Evolutionary conservation across 2,888 invertebrate genomes (phyloP).

Genomic region (Fragum fragum): DNA sequence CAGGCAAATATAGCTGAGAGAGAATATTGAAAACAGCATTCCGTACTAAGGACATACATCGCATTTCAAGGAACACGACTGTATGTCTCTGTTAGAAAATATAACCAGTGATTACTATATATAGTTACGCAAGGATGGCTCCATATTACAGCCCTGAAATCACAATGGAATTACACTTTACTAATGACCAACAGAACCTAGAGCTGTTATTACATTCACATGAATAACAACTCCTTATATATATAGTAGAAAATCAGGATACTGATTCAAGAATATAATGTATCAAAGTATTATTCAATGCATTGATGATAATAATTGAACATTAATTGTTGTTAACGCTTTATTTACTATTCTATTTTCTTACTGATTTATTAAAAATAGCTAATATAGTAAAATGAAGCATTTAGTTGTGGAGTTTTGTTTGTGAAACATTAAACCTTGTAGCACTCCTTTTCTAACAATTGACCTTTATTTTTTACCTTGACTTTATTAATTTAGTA

Average conservation of each 20-base stretch:
- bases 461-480: no score
- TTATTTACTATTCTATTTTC: no score
- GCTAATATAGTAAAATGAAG: not conserved
- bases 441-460: no score
- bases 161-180: slow-evolving; percentile 54
- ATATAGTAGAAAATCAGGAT: no score
- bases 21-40: slow-evolving; percentile 68
- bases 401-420: not conserved
- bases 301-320: no score
- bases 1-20: slow-evolving; percentile 64
- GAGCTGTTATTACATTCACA: not conserved
- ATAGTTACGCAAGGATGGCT: slow-evolving; percentile 69
- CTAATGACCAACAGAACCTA: slow-evolving; percentile 5
- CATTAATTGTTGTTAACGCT: no score
- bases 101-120: slow-evolving; percentile 69
- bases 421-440: not conserved
- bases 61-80: slow-evolving; percentile 53
- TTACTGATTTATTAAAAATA: no score
- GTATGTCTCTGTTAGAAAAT: slow-evolving; percentile 66
- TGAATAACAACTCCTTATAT: no score
- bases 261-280: no score
- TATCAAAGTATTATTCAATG: no score
- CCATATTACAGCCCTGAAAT: slow-evolving; percentile 65
- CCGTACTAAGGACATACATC: slow-evolving; percentile 66
- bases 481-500: no score